Evolutionary conservation across 2,113 vertebrate genomes (phyloP).

Genomic region (Azemiops feae): DNA sequence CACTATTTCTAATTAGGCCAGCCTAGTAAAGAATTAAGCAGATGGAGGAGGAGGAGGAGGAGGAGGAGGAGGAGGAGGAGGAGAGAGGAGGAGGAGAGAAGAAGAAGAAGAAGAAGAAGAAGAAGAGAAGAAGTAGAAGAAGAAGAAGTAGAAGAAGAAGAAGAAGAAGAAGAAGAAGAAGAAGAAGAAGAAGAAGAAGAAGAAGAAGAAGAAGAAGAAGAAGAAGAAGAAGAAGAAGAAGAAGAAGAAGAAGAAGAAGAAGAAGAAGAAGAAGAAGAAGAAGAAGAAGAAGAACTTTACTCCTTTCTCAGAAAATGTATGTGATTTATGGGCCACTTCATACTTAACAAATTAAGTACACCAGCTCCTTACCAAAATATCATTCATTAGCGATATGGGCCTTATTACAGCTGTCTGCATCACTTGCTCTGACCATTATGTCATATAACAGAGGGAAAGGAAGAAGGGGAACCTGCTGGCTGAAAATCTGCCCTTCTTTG

Average conservation of each 20-base stretch:
- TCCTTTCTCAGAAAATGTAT: slow-evolving; percentile 29
- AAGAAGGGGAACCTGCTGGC: slow-evolving; percentile 48
- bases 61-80: too few species aligned
- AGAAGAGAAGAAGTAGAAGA: too few species aligned
- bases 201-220: too few species aligned
- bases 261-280: too few species aligned
- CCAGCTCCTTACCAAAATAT: slow-evolving; percentile 51
- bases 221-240: too few species aligned
- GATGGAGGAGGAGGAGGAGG: too few species aligned
- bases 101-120: too few species aligned
- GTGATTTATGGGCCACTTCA: slow-evolving; percentile 63
- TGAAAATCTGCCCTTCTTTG: slow-evolving; percentile 61
- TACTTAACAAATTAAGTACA: slow-evolving; percentile 52
- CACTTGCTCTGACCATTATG: slow-evolving; percentile 53
- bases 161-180: too few species aligned
- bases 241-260: too few species aligned
- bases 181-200: too few species aligned
- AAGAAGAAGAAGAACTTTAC: not conserved
- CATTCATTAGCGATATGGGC: slow-evolving; percentile 40
- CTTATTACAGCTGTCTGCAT: slow-evolving; percentile 42
- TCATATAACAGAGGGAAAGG: slow-evolving; percentile 28
- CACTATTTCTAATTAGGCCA: not conserved
- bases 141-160: too few species aligned
- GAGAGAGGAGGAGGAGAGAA: too few species aligned
- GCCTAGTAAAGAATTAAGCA: not conserved